These are phyloP conservation scores for Loris lydekkerianus DNA, from an alignment of 2,797 vertebrate genomes.

Conservation along the genomic window DNA sequence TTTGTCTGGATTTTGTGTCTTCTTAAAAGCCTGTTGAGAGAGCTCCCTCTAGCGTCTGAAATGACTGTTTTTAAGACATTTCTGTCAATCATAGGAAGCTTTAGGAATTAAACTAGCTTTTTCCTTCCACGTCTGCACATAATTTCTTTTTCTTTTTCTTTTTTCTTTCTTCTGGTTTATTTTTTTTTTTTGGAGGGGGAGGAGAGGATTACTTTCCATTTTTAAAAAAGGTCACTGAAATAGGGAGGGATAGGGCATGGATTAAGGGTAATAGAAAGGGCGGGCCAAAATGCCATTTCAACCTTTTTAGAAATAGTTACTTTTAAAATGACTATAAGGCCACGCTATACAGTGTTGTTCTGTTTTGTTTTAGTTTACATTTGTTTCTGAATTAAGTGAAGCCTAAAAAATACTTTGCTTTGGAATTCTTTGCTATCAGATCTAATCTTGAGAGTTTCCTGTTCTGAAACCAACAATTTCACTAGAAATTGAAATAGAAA, in stretches of 20 bases:
- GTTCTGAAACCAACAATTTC: constrained; percentile 82
- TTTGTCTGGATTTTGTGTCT: constrained; percentile 84
- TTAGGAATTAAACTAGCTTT: constrained; percentile 87
- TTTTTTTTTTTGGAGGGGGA: constrained; percentile 2
- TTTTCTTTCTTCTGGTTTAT: constrained; percentile 44
- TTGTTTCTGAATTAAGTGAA: constrained; percentile 86
- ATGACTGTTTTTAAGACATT: constrained; percentile 86
- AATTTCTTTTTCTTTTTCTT: constrained; percentile 77
- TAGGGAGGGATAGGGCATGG: constrained; percentile 88
- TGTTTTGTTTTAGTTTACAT: constrained; percentile 81
- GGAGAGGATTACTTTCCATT: constrained; percentile 57
- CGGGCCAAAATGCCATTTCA: constrained; percentile 88
- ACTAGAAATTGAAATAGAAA: no score
- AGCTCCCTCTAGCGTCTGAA: constrained; percentile 88
- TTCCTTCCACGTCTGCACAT: constrained; percentile 88
- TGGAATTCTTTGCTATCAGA: constrained; percentile 76
- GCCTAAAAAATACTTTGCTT: constrained; percentile 85
- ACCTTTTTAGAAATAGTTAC: constrained; percentile 89
- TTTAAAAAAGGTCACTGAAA: constrained; percentile 84
- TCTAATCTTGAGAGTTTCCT: constrained; percentile 77
- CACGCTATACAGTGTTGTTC: constrained; percentile 83
- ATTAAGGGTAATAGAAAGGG: constrained; percentile 88
- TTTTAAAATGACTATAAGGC: constrained; percentile 88
- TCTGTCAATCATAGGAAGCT: constrained; percentile 87
- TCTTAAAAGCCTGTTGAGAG: constrained; percentile 85